Base-by-base conservation (phyloP, 2,888 invertebrate species). In the Priocnemis perturbator region DNA sequence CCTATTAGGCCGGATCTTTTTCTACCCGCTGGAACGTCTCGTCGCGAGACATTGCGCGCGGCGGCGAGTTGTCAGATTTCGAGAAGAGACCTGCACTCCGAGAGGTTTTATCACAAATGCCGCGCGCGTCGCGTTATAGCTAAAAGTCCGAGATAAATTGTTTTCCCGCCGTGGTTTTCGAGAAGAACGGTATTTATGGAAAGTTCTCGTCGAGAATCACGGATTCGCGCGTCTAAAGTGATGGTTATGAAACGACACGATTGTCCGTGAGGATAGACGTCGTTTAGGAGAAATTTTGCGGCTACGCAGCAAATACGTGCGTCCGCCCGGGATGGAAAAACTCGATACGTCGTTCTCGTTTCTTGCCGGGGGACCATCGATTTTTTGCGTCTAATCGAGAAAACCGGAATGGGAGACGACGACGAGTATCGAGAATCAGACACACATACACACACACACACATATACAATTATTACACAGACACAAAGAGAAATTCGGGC, bases 251-350 rank as follows among this genome's bases (percentile, higher is more conserved):
- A 26, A 5, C 5, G 37, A 50, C 66, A 69, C 60, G 69, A 72
- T 55, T 61, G 60, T 71, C 67, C 37, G 64, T 61, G 53, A 67
- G 73, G 5, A 26, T 26, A 2, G 2, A 74, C 66, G 70, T 77
- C 69, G 57, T 77, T 74, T 37, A 37, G 77, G 75, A 60, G 64
- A 58, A 79, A 71, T 75, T 73, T 67, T 69, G 63, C 68, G 68
- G 65, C 70, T 76, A 26, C 37, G 37, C 7, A 37, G 37, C 37
- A 37, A 37, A 64, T 61, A 64, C 67, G 65, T 74, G 80, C 81
- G 79, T 80, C 80, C 80, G 77, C 79, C 80, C 81, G 80, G 80
- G 81, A 80, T 81, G 77, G 37, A 76, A 63, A 58, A 47, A 19
- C 50, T 72, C 59, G 71, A 60, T 64, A 69, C 71, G 59, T 71